These are phyloP conservation scores for Stomatorhinus ivindoensis DNA, from an alignment of 2,113 vertebrate genomes.

Conservation along the genomic window DNA sequence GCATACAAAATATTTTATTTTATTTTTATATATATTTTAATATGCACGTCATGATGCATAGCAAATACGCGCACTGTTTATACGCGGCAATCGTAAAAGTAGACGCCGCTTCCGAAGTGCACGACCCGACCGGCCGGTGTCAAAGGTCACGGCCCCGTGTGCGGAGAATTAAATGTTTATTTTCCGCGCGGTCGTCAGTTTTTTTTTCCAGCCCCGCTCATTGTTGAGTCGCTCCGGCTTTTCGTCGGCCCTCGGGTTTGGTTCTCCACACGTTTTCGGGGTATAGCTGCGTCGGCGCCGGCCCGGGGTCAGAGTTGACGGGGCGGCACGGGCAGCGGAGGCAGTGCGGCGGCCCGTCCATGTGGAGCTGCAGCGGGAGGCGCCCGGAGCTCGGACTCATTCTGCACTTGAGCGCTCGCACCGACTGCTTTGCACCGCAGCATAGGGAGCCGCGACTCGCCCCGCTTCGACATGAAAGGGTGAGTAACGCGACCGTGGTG, in stretches of 20 bases:
- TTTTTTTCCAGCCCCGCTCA: background rate
- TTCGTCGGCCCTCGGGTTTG: no score
- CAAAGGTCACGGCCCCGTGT: conserved; percentile 17
- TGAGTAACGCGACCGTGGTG: conserved; percentile 53
- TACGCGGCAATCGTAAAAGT: background rate
- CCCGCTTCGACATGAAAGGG: conserved; percentile 67
- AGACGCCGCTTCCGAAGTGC: no score
- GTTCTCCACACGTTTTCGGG: background rate
- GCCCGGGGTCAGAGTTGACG: conserved; percentile 54
- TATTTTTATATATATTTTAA: background rate
- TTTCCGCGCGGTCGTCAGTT: background rate
- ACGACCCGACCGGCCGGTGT: background rate
- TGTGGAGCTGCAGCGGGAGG: conserved; percentile 67
- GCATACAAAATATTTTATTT: background rate
- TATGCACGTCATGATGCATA: no score
- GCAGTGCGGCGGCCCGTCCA: conserved; percentile 57
- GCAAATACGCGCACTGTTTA: background rate
- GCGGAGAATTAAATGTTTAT: background rate
- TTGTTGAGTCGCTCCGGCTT: background rate
- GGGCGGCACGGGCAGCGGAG: conserved; percentile 45
- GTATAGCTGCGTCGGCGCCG: background rate
- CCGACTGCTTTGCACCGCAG: conserved; percentile 43
- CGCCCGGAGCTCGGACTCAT: conserved; percentile 56
- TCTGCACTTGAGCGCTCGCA: conserved; percentile 40
- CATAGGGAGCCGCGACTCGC: conserved; percentile 42